phyloP scores from a whole-genome alignment of 2,888 invertebrate species.

The Bellardia bayeri region DNA sequence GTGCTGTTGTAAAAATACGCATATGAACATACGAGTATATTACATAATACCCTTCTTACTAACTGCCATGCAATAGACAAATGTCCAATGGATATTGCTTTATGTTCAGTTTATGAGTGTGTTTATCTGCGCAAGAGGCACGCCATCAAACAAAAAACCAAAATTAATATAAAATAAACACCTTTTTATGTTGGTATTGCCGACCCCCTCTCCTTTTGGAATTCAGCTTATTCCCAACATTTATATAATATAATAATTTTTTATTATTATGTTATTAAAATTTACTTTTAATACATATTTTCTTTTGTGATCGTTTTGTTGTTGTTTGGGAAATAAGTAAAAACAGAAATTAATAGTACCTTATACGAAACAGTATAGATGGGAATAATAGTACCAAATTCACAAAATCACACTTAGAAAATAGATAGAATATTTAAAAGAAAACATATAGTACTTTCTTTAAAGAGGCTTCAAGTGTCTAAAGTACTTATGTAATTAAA shows the following conservation, averaged over 20 bases:
- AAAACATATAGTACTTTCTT: too few relatives aligned
- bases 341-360: neutral
- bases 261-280: slow-evolving; percentile 49
- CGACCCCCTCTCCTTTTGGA: neutral
- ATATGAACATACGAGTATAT: neutral
- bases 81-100: slow-evolving; percentile 52
- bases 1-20: neutral
- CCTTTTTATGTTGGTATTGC: slow-evolving; percentile 17
- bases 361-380: neutral
- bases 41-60: neutral
- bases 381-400: neutral
- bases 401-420: too few relatives aligned
- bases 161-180: slow-evolving; percentile 30
- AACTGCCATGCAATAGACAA: slow-evolving; percentile 10
- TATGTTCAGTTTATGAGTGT: slow-evolving; percentile 26
- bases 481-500: too few relatives aligned
- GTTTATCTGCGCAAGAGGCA: neutral
- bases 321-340: neutral
- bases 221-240: slow-evolving; percentile 52
- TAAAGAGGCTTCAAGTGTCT: too few relatives aligned
- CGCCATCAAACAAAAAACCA: neutral
- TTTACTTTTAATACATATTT: slow-evolving; percentile 25
- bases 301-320: slow-evolving; percentile 39
- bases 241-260: slow-evolving; percentile 14
- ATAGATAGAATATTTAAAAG: too few relatives aligned